These are phyloP conservation scores for Eriocheir sinensis DNA, from an alignment of 1,140 invertebrate genomes.

Conservation along the genomic window DNA sequence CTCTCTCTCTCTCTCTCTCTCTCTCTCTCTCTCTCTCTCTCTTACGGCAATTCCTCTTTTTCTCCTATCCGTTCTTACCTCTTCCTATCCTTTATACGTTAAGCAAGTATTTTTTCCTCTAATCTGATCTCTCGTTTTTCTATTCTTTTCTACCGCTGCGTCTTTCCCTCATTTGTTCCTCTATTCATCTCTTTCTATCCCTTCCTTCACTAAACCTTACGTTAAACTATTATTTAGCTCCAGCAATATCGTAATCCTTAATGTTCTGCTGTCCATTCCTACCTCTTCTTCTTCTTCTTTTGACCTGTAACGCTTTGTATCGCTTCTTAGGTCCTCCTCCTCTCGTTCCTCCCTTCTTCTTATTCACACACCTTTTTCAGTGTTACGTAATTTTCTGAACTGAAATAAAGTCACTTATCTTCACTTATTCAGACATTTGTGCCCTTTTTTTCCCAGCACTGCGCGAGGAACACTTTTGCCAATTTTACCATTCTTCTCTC, in stretches of 20 bases:
- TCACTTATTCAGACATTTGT: no score
- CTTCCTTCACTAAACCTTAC: no score
- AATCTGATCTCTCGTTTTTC: not conserved
- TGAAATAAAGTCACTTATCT: no score
- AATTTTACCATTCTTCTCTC: not conserved
- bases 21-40: not conserved
- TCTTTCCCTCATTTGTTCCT: not conserved
- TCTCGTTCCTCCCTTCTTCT: no score
- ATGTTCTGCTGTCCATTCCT: not conserved
- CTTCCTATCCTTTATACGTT: not conserved
- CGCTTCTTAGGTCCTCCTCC: no score
- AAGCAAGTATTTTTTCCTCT: not conserved
- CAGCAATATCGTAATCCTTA: not conserved
- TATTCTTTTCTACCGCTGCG: not conserved
- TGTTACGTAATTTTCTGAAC: no score
- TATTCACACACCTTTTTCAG: no score
- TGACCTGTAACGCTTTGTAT: no score
- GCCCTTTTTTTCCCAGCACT: no score
- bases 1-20: not conserved
- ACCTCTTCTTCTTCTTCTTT: no score
- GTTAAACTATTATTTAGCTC: slow-evolving; percentile 33
- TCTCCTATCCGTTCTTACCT: not conserved
- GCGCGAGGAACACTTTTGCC: no score
- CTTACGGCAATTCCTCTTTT: not conserved
- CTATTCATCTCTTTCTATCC: not conserved